Evolutionary conservation across 1,140 invertebrate genomes (phyloP), one percentile per base, ranked within the genome.

Genomic region (Ruditapes philippinarum): DNA sequence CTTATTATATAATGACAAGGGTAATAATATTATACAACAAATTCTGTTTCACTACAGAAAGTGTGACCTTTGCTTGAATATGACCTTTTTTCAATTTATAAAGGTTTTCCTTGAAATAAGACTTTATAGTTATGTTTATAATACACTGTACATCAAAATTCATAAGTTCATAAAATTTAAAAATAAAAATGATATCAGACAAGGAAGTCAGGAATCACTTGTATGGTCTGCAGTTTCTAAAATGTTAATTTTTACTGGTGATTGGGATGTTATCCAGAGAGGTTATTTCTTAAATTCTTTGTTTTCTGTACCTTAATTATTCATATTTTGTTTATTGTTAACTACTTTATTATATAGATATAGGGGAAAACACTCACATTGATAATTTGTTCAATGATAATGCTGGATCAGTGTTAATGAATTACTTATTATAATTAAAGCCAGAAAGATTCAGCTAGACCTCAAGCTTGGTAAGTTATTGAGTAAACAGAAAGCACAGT

Each of bases 381-480:
- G n/a, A n/a, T 36, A 33, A 5, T 31, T 65, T 65, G 1, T 31
- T 31, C 11, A 31, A 65, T 65, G 60, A 45, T 45, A 14, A 7
- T 45, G 5, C 42, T 45, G 42, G 42, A 45, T 7, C 42, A 45
- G 42, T 45, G 28, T 28, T 38, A 70, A 70, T 36, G 36, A 12
- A 40, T 38, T 38, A 40, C 33, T 12, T 79, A 28, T 62, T 80
- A 40, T 25, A 5, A 45, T 88, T 88, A 45, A 88, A 88, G 85
- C 74, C 85, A 88, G 17, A 88, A 88, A 80, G 85, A 88, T 5
- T 19, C 85, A 36, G 45, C 76, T 28, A 22, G 76, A 49, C 33
- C 54, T 11, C 89, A 90, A 28, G 89, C 89, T 25, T 90, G 89
- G 89, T 90, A 81, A 90, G 89, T 90, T 38, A 11, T 78, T 36